Evolutionary conservation across 2,113 vertebrate genomes (phyloP).

Genomic region (Emydura subglobosa): DNA sequence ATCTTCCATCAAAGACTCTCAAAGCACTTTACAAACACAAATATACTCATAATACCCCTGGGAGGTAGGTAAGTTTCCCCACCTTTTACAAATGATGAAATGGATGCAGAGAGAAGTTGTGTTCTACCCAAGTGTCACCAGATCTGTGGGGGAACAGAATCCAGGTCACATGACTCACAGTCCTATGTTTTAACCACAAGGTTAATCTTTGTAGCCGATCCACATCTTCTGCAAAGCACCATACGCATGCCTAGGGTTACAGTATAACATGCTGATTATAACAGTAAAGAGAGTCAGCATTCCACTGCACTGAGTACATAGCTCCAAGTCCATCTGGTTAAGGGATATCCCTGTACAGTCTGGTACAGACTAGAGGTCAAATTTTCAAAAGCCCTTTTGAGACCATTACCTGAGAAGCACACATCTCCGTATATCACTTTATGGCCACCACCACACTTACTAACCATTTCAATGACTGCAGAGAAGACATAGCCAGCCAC

Average conservation of each 20-base stretch:
- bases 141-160: accelerated
- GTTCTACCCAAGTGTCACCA: accelerated
- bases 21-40: neutral
- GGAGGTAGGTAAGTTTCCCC: neutral
- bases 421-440: neutral
- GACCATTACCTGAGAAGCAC: neutral
- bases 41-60: neutral
- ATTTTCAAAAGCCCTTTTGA: neutral
- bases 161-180: neutral
- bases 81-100: neutral
- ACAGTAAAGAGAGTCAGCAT: neutral
- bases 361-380: neutral
- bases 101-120: neutral
- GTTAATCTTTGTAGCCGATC: neutral
- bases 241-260: neutral
- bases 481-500: neutral
- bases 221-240: neutral
- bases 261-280: neutral
- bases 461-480: neutral
- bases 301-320: neutral
- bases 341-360: neutral
- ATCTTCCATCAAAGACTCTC: accelerated
- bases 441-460: neutral
- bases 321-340: neutral
- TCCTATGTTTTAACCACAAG: neutral